phyloP scores from a whole-genome alignment of 2,113 vertebrate species.

The Pitta sordida region DNA sequence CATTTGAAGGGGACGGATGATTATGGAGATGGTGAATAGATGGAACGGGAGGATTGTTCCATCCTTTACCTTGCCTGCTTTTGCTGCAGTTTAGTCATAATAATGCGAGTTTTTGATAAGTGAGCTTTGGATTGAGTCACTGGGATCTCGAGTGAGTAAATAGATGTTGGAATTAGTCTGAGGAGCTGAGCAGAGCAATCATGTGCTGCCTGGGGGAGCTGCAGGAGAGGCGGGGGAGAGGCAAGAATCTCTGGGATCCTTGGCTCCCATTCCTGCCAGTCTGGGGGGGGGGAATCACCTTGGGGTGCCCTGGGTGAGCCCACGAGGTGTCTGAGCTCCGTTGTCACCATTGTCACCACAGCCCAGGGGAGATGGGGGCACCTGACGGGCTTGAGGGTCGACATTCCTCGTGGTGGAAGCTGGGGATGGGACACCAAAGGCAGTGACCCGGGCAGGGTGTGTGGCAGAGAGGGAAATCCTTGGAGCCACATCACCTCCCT shows the following conservation, averaged over 20 bases:
- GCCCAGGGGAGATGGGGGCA: background rate
- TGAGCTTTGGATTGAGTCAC: slow-evolving; percentile 46
- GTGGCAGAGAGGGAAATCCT: background rate
- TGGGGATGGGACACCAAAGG: background rate
- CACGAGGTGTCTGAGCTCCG: background rate
- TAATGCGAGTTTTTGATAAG: slow-evolving; percentile 47
- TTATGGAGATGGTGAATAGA: slow-evolving; percentile 18
- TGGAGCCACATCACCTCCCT: background rate
- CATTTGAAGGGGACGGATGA: background rate
- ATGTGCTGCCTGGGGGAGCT: background rate
- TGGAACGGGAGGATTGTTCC: slow-evolving; percentile 1
- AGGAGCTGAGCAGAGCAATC: background rate
- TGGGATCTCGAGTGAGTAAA: slow-evolving; percentile 24
- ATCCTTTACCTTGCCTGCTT: slow-evolving; percentile 32
- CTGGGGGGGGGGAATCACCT: background rate
- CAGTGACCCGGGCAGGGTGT: no score
- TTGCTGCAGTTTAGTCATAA: slow-evolving; percentile 58
- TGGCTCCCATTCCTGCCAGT: background rate
- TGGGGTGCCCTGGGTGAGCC: background rate
- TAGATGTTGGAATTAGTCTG: slow-evolving; percentile 4
- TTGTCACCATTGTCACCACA: accelerated
- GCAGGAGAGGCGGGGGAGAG: background rate
- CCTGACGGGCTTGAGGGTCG: background rate
- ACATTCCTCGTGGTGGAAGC: background rate
- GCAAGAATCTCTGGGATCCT: background rate